These are phyloP conservation scores for Sciurus carolinensis DNA, from an alignment of 2,797 vertebrate species.

Conservation along the genomic window DNA sequence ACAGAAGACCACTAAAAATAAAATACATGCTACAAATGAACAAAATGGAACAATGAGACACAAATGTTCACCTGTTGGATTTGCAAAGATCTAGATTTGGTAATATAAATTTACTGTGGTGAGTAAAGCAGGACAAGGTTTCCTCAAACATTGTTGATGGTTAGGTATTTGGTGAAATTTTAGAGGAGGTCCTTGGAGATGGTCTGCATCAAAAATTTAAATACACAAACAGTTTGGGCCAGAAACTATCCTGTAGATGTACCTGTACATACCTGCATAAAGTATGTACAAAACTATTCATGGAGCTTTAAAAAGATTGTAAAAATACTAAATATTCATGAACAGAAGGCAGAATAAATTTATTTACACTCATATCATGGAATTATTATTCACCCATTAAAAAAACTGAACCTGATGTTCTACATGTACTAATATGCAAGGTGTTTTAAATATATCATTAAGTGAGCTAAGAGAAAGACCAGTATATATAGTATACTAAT, in stretches of 20 bases:
- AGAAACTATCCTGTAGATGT: neutral
- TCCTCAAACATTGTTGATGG: neutral
- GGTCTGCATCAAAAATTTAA: neutral
- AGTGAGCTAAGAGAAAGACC: neutral
- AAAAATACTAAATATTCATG: neutral
- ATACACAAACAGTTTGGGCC: neutral
- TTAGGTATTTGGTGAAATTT: neutral
- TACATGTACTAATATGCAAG: neutral
- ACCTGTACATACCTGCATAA: neutral
- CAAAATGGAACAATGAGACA: neutral
- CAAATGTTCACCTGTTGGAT: slow-evolving; percentile 9
- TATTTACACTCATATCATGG: neutral
- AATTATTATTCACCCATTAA: neutral
- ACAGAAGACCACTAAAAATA: slow-evolving; percentile 58
- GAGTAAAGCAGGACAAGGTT: neutral
- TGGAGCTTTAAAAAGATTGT: neutral
- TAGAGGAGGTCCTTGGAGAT: neutral
- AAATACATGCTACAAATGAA: slow-evolving; percentile 35
- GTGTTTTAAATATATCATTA: slow-evolving; percentile 23
- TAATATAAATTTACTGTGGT: neutral
- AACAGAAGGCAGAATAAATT: neutral
- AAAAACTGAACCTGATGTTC: slow-evolving; percentile 1
- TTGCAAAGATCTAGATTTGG: slow-evolving; percentile 40
- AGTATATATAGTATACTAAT: neutral
- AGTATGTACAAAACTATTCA: neutral